Percentiles rank a stretch among this genome's conserved stretches.
Conservation (phyloP, 2,797 vertebrate species). For the Rhynchonycteris naso region DNA sequence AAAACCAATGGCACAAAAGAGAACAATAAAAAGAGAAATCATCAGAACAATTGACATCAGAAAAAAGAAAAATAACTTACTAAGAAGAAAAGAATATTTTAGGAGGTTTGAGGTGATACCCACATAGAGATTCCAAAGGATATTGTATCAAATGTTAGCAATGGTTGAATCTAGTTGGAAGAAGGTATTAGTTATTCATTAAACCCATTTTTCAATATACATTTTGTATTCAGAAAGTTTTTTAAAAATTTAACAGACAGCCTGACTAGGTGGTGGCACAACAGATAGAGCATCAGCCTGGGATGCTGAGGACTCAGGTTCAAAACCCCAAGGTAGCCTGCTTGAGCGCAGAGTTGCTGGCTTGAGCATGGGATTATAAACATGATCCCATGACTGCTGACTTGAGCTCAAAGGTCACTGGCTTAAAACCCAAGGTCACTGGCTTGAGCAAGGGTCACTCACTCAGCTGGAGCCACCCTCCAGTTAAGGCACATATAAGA, state of each 20-base stretch:
- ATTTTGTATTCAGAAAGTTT: not conserved
- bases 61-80: conserved; percentile 12
- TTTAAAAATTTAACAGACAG: not conserved
- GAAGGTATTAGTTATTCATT: not conserved
- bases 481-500: too few relatives aligned
- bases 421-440: too few relatives aligned
- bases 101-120: not conserved
- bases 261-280: too few relatives aligned
- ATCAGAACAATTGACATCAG: not conserved
- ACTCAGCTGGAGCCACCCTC: too few relatives aligned
- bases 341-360: too few relatives aligned
- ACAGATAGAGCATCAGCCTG: too few relatives aligned
- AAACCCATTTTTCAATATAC: not conserved
- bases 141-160: not conserved
- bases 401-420: too few relatives aligned
- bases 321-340: too few relatives aligned
- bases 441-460: too few relatives aligned
- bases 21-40: not conserved
- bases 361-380: too few relatives aligned
- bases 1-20: conserved; percentile 19
- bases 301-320: too few relatives aligned
- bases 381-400: too few relatives aligned
- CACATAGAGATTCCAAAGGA: not conserved
- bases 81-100: not conserved
- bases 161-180: not conserved